Base-by-base conservation (phyloP, 1,140 invertebrate species). In the Proales similis region DNA sequence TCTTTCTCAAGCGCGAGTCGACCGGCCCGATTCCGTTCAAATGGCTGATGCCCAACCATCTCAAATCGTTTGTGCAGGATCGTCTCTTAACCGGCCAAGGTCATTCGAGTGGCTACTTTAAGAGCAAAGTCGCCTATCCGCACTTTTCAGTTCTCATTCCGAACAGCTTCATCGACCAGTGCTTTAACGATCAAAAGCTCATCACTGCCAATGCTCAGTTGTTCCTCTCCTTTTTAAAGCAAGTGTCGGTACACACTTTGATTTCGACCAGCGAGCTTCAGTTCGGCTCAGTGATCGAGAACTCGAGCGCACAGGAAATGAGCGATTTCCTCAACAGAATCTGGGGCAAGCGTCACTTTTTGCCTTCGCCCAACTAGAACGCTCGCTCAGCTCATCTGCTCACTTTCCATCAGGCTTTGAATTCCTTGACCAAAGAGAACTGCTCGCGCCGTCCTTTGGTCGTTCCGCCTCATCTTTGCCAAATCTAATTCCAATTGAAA, bases 281-380 rank as follows among this genome's bases (percentile, higher is more conserved):
- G 27, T 57, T 57, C 45, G 27, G 45, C 30, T 26, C 45, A 2
- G 11, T 57, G 6, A 14, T 42, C 1, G 45, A 57, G 6, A 42
- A 22, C 3, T 12, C 9, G 17, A 42, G 45, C 30, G 19, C 12
- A 20, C 26, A 57, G 3, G 36, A 39, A 12, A 57, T 57, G 45
- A 24, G 39, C 5, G 7, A 26, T 24, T 57, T 42, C 45, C 27
- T 57, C 17, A 57, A 57, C 27, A 24, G 33, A 20, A 17, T 57
- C 17, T 57, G 51, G 51, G 51, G 51, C 5, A 24, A 57, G 20
- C 39, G 45, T 39, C 51, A 57, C 32, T 57, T 57, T 42, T n/a
- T n/a, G n/a, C n/a, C n/a, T n/a, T n/a, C n/a, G n/a, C n/a, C n/a
- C n/a, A n/a, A n/a, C n/a, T n/a, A n/a, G n/a, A n/a, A n/a, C n/a